phyloP scores from a whole-genome alignment of 1,140 invertebrate species.

The Choristoneura fumiferana region DNA sequence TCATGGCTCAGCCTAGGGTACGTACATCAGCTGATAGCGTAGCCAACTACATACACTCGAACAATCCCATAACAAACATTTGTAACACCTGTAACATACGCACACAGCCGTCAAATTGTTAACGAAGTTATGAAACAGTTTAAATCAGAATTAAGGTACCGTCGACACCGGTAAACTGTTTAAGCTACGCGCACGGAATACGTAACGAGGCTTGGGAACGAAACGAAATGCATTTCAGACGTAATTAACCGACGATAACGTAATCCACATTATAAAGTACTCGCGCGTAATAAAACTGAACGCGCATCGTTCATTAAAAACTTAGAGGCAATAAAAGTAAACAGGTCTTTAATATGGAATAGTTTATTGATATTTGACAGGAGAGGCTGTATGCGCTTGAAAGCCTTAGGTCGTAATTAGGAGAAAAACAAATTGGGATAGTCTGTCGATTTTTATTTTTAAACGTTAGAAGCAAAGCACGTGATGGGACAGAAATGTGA shows the following conservation, averaged over 20 bases:
- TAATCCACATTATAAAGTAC: constrained; percentile 26
- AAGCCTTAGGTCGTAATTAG: no score
- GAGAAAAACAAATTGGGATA: no score
- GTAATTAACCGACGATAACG: constrained; percentile 48
- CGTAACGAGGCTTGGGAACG: constrained; percentile 47
- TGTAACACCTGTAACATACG: no score
- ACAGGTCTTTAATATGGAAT: constrained; percentile 5
- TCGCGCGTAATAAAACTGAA: constrained; percentile 12
- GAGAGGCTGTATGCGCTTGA: no score
- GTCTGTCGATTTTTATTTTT: no score
- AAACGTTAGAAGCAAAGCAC: not conserved
- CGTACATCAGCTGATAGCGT: constrained; percentile 45
- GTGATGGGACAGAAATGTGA: constrained; percentile 51
- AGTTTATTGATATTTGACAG: not conserved
- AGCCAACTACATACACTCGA: constrained; percentile 21
- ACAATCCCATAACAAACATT: not conserved
- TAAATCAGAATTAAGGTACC: constrained; percentile 38
- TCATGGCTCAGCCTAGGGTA: constrained; percentile 80
- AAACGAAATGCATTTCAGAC: constrained; percentile 44
- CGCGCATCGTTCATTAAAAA: constrained; percentile 12
- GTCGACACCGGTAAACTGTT: constrained; percentile 44
- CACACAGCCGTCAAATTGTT: not conserved
- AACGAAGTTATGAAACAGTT: constrained; percentile 7
- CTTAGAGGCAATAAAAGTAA: constrained; percentile 8
- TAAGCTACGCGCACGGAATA: constrained; percentile 57